Evolutionary conservation across 2,888 invertebrate genomes (phyloP).

Genomic region (Synanthedon tipuliformis): DNA sequence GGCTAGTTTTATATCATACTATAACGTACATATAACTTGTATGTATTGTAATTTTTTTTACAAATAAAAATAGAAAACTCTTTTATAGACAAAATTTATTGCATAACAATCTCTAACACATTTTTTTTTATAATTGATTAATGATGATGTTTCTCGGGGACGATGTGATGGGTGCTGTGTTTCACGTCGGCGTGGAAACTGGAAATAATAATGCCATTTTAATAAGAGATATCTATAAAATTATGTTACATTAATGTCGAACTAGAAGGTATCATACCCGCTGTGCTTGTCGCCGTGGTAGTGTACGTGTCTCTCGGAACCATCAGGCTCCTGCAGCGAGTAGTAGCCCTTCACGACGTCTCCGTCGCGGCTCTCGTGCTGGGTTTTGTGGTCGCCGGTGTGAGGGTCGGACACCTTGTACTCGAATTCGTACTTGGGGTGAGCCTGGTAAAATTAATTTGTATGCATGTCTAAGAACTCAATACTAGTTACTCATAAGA

Average conservation of each 20-base stretch:
- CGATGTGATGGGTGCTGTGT: conserved; percentile 21
- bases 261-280: conserved; percentile 19
- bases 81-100: too few species aligned
- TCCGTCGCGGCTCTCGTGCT: conserved; percentile 61
- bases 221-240: neutral
- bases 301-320: conserved; percentile 39
- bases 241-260: neutral
- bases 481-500: too few species aligned
- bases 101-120: neutral
- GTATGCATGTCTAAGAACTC: too few species aligned
- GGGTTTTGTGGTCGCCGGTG: conserved; percentile 58
- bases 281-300: conserved; percentile 30
- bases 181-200: conserved; percentile 15
- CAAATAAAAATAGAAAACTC: too few species aligned
- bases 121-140: conserved; percentile 12
- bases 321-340: conserved; percentile 60
- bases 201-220: conserved; percentile 10
- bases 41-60: too few species aligned
- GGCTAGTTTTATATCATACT: too few species aligned
- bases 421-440: conserved; percentile 37
- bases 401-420: conserved; percentile 59
- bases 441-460: conserved; percentile 11
- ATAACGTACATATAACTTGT: too few species aligned
- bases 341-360: conserved; percentile 69
- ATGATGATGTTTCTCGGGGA: conserved; percentile 38